Conservation (phyloP, 2,113 vertebrate genomes). For the Sander vitreus region DNA sequence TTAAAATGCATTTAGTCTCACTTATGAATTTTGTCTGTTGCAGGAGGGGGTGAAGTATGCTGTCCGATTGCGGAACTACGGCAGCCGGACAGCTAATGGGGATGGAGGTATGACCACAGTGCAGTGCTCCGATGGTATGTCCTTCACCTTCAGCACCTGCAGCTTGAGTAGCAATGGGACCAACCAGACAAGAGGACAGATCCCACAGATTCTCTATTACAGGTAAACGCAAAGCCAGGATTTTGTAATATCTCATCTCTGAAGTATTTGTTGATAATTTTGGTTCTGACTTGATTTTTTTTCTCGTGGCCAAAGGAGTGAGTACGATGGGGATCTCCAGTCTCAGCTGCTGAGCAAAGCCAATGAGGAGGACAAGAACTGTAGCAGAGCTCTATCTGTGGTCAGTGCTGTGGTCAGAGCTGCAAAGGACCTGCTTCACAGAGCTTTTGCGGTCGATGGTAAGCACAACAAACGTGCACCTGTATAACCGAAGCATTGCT, state of each 20-base stretch:
- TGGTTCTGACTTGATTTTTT: neutral
- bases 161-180: slow-evolving; percentile 99
- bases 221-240: slow-evolving; percentile 82
- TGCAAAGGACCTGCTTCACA: slow-evolving; percentile 96
- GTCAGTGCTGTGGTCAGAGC: slow-evolving; percentile 96
- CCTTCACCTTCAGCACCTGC: slow-evolving; percentile 96
- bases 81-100: slow-evolving; percentile 98
- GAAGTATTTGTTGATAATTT: neutral
- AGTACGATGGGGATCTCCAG: slow-evolving; percentile 97
- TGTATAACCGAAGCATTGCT: neutral
- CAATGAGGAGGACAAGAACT: slow-evolving; percentile 99
- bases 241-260: neutral
- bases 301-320: slow-evolving; percentile 87
- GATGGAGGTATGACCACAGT: slow-evolving; percentile 98
- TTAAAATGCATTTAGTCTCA: neutral
- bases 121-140: slow-evolving; percentile 95
- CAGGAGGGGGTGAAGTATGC: slow-evolving; percentile 98
- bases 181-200: slow-evolving; percentile 97
- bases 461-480: slow-evolving; percentile 61
- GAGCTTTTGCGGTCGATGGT: slow-evolving; percentile 98
- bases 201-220: slow-evolving; percentile 98
- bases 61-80: slow-evolving; percentile 96
- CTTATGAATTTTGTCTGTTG: neutral
- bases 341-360: slow-evolving; percentile 98
- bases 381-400: slow-evolving; percentile 95